Base-by-base conservation (phyloP, 2,888 invertebrate genomes). In the Lepas anatifera region DNA sequence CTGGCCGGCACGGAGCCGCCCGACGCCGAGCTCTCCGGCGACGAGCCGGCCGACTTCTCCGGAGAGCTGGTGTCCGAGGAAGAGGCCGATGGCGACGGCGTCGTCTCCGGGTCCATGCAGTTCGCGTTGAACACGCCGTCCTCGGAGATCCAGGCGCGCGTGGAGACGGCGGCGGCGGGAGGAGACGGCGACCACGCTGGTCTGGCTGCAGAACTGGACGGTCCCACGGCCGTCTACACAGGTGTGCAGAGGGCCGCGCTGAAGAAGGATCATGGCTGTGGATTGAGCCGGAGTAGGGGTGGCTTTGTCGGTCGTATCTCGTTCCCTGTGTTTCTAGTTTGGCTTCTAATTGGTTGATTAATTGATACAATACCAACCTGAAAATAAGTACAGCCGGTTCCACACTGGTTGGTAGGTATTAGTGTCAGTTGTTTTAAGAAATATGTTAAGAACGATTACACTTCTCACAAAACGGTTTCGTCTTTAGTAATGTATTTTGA, bases 51-150 rank as follows among this genome's bases (percentile, higher is more conserved):
- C 3, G 52, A 6, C 52, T 29, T 32, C 58, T 32, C 32, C 18
- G 58, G 32, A 6, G 29, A 0, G 18, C 32, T 32, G 25, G 29
- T 32, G 52, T 27, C 16, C 32, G 58, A 58, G 58, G 32, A 13
- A 6, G 58, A 58, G 58, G 58, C 10, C 32, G 50, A 13, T 1
- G 48, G 6, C n/a, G 50, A 25, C 50, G 50, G 11, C 50, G 58
- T 58, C 29, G 58, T 58, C 18, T 32, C 58, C 32, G 58, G 58
- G 32, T 58, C 58, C 32, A 29, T 58, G 58, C 58, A 58, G 58
- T 58, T 58, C 32, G 58, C 58, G 4, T 22, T 58, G 58, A 58
- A 58, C 32, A 18, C 16, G 58, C 58, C 58, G 1, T 16, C 11
- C 29, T 29, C 58, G 18, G 2, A 2, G 32, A 16, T 58, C 29